Evolutionary conservation across 2,113 vertebrate species (phyloP), one percentile per base, ranked within the genome.

Genomic region (Podilymbus podiceps): DNA sequence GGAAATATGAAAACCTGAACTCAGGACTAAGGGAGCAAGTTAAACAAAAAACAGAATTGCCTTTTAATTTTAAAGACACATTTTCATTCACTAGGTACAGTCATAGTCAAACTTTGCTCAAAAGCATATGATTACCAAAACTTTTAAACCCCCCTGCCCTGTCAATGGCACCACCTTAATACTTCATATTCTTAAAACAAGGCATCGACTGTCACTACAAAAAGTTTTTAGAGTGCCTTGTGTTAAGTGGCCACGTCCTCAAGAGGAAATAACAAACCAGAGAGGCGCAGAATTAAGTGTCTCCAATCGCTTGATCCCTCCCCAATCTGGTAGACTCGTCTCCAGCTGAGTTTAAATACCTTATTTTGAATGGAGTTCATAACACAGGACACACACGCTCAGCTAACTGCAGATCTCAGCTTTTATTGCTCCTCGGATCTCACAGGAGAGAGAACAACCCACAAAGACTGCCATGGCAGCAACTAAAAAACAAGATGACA

Each of bases 1-100:
- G 95, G 81, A 95, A 95, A 96, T 88, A 93, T 55, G 89, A 96
- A 97, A 95, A 95, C 90, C 87, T 95, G 86, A 96, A 96, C 89
- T 73, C 93, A 42, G 83, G 91, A 88, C 89, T 90, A 73, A 31
- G 79, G 76, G 87, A 95, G 66, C 86, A 94, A 96, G 83, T 90
- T 74, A 91, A 95, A 91, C 52, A 89, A 75, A 84, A 95, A 86
- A 24, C 71, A 95, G 75, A 63, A 71, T n/a, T 75, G 85, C 64
- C 60, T 88, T 89, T 94, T 77, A 62, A 81, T 88, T 82, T 90
- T 66, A n/a, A 89, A 85, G 90, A 42, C 20, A 31, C 31, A 28
- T 90, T 91, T 81, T 68, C 89, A 52, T 72, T 91, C 95, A 25
- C 27, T 15, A 22, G 40, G 56, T 23, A 64, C 8, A 9, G 64